phyloP scores from a whole-genome alignment of 2,888 invertebrate genomes.

The Unio delphinus region DNA sequence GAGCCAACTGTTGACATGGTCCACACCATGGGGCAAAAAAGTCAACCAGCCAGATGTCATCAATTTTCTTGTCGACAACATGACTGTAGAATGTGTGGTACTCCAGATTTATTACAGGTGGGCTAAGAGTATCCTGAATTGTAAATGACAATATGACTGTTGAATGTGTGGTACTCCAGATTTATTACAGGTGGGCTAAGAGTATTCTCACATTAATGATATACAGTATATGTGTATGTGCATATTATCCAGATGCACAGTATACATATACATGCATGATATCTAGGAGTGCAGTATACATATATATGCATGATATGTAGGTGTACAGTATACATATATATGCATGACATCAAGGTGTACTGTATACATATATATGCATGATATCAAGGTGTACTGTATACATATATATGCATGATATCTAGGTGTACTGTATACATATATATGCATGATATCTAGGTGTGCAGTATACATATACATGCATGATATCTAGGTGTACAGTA shows the following conservation, averaged over 20 bases:
- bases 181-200: constrained; percentile 73
- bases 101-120: constrained; percentile 77
- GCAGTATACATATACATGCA: no score
- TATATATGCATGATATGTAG: background rate
- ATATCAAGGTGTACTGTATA: no score
- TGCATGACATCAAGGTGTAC: no score
- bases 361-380: no score
- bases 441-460: no score
- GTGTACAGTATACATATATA: background rate
- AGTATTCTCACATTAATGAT: no score
- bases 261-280: background rate
- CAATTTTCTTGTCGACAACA: constrained; percentile 74
- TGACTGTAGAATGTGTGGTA: constrained; percentile 74
- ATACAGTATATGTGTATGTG: no score
- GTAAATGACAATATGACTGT: constrained; percentile 71
- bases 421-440: no score
- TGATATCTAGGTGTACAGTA: no score
- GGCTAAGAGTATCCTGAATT: constrained; percentile 70
- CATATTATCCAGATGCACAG: background rate
- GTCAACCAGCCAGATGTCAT: constrained; percentile 80
- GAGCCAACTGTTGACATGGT: constrained; percentile 80
- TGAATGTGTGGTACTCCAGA: constrained; percentile 76
- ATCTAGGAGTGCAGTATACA: background rate
- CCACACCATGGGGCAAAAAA: constrained; percentile 85
- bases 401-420: no score